phyloP scores from a whole-genome alignment of 2,113 vertebrate genomes.

The Oreochromis spilurus region DNA sequence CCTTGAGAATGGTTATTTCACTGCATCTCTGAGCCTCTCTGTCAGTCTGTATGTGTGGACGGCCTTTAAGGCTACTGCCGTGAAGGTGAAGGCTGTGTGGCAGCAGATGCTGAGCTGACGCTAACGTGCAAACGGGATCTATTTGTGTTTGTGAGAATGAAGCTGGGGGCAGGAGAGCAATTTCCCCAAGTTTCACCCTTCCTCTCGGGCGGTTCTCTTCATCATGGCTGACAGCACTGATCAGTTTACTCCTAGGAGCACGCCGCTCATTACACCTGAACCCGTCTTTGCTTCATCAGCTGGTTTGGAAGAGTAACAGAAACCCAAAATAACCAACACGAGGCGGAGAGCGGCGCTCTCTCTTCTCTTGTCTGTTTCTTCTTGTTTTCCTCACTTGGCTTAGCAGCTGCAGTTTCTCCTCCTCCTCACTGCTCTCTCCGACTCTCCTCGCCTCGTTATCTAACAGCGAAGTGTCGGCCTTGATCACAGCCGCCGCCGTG shows the following conservation, averaged over 20 bases:
- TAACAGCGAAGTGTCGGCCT: not conserved
- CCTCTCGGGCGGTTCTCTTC: not conserved
- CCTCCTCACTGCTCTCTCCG: not conserved
- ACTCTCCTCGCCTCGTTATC: slow-evolving; percentile 12
- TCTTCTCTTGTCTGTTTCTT: not conserved
- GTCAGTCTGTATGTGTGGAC: not conserved
- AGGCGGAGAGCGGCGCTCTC: not conserved
- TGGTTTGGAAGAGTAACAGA: not conserved
- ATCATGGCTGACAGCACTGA: not conserved
- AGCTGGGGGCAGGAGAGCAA: not conserved
- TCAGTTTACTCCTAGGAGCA: not conserved
- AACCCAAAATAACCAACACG: not conserved
- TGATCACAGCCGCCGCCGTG: not conserved
- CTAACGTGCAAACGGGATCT: not conserved
- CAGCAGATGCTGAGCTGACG: not conserved
- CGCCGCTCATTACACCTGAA: not conserved
- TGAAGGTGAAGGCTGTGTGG: not conserved
- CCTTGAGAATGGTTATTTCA: not conserved
- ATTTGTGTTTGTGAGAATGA: not conserved
- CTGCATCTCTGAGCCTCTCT: not conserved
- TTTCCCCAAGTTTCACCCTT: not conserved
- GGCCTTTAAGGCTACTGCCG: not conserved
- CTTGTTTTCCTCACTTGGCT: not conserved
- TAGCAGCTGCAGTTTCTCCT: not conserved
- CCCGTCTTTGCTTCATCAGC: not conserved